These are phyloP conservation scores for Callipepla californica DNA, from an alignment of 2,113 vertebrate species.

Conservation along the genomic window DNA sequence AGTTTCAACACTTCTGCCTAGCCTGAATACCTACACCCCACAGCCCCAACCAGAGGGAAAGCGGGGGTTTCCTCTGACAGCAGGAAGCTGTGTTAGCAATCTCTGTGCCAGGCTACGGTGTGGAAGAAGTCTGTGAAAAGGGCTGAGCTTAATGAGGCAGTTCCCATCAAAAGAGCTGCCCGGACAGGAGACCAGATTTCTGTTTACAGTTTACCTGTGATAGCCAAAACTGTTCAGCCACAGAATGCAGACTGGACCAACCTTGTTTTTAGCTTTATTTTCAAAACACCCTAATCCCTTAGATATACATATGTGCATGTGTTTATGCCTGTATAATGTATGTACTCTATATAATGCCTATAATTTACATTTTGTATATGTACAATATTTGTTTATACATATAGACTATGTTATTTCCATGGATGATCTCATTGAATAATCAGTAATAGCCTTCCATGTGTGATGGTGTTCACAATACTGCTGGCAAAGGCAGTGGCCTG, in stretches of 20 bases:
- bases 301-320: background rate
- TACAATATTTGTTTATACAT: background rate
- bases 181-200: background rate
- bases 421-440: background rate
- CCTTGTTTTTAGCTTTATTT: background rate
- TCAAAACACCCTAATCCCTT: background rate
- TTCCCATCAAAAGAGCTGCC: background rate
- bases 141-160: background rate
- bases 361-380: background rate
- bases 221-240: background rate
- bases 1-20: background rate
- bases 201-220: background rate
- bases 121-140: slow-evolving; percentile 33
- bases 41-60: background rate
- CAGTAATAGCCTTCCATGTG: background rate
- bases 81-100: slow-evolving; percentile 40
- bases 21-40: background rate
- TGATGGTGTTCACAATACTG: background rate
- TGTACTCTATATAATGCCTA: background rate
- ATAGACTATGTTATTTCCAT: background rate
- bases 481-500: background rate
- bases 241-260: background rate
- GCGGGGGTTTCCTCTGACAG: background rate
- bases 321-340: background rate
- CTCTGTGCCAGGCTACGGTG: background rate